Percentiles rank a stretch among this genome's conserved stretches.
phyloP scores from a whole-genome alignment of 2,113 vertebrate species.

The Microtus ochrogaster region DNA sequence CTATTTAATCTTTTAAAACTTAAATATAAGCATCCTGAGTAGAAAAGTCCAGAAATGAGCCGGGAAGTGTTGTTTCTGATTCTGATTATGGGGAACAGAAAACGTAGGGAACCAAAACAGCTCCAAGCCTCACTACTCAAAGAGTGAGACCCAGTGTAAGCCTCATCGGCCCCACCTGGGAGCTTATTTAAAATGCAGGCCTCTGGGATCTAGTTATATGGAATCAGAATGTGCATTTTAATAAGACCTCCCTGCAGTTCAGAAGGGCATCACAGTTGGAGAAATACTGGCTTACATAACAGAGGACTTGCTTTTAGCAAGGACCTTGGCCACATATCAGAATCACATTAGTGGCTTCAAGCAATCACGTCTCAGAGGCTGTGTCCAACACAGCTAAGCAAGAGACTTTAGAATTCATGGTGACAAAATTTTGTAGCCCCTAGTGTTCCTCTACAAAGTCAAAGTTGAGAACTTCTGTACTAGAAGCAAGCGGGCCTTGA shows the following conservation, averaged over 20 bases:
- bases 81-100: neutral
- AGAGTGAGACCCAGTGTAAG: neutral
- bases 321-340: neutral
- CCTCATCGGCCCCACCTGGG: neutral
- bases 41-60: neutral
- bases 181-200: neutral
- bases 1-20: neutral
- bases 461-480: neutral
- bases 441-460: neutral
- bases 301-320: neutral
- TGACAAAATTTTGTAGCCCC: neutral
- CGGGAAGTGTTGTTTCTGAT: neutral
- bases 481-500: neutral
- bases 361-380: neutral
- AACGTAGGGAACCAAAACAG: neutral
- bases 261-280: neutral
- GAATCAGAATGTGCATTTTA: neutral
- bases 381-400: neutral
- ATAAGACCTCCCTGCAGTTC: neutral
- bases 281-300: neutral
- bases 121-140: neutral
- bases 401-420: neutral
- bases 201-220: neutral
- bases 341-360: no score
- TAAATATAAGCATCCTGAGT: neutral